These are phyloP conservation scores for Trypoxylon attenuatum DNA, from an alignment of 2,888 invertebrate species.

Conservation along the genomic window DNA sequence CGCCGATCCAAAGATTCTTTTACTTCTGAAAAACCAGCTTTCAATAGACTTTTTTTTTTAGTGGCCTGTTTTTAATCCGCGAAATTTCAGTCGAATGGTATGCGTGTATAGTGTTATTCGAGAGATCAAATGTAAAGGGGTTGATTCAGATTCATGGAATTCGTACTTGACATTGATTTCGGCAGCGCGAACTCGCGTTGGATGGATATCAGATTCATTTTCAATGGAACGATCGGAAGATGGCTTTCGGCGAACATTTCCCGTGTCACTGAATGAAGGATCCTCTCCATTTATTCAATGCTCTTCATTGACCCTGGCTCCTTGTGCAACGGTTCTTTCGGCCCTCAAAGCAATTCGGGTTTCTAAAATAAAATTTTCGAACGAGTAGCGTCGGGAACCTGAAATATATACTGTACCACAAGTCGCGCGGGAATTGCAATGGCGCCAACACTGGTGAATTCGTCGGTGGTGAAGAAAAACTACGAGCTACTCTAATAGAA, in stretches of 20 bases:
- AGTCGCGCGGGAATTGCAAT: slow-evolving; percentile 7
- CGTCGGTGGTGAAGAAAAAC: slow-evolving; percentile 14
- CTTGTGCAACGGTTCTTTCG: slow-evolving; percentile 6
- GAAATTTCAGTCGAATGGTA: too few species aligned
- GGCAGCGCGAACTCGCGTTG: not conserved
- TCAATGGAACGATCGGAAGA: not conserved
- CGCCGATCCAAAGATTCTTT: too few species aligned
- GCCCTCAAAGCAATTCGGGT: slow-evolving; percentile 12
- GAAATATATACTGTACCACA: not conserved
- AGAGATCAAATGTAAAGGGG: too few species aligned
- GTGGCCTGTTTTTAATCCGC: too few species aligned
- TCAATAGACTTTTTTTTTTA: too few species aligned
- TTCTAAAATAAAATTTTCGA: slow-evolving; percentile 23
- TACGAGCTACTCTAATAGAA: not conserved
- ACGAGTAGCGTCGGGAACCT: slow-evolving; percentile 5
- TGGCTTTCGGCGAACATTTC: not conserved
- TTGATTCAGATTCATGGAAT: not conserved
- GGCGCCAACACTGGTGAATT: not conserved
- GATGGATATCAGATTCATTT: not conserved
- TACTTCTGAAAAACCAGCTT: too few species aligned
- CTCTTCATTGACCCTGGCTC: slow-evolving; percentile 8
- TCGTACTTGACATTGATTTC: not conserved
- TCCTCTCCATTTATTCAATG: slow-evolving; percentile 8
- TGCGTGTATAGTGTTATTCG: too few species aligned
- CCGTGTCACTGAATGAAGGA: slow-evolving; percentile 7